Conservation (phyloP, 2,797 vertebrate genomes). For the Fistularia tabacaria region DNA sequence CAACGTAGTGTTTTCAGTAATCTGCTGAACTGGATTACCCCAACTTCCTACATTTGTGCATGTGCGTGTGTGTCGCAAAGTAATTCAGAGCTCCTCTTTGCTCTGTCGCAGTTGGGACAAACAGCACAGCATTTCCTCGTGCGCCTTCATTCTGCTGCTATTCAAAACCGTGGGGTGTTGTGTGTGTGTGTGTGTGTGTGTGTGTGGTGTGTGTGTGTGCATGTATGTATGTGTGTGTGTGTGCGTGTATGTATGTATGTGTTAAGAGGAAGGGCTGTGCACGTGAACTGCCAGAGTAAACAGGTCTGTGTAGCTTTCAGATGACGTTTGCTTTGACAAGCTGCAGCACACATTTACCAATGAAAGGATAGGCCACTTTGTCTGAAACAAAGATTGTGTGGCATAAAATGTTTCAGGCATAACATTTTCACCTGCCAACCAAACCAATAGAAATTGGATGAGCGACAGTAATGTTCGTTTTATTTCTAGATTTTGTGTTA, state of each 20-base stretch:
- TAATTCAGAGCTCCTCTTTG: conserved; percentile 47
- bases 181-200: background rate
- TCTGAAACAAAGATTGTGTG: too few species aligned
- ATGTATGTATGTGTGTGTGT: background rate
- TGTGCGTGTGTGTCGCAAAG: conserved; percentile 22
- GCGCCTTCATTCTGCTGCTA: conserved; percentile 38
- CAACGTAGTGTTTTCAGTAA: conserved; percentile 32
- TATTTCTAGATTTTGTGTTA: too few species aligned
- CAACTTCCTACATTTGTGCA: conserved; percentile 24
- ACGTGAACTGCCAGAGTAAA: conserved; percentile 22
- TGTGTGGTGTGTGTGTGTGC: conserved; percentile 11
- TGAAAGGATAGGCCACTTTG: background rate
- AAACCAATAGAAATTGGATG: too few species aligned
- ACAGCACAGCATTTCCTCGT: conserved; percentile 38
- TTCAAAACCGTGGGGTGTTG: conserved; percentile 31
- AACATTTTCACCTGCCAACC: too few species aligned
- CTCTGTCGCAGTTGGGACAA: conserved; percentile 44
- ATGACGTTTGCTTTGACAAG: conserved; percentile 13
- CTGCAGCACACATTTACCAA: conserved; percentile 4
- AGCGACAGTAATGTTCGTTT: too few species aligned
- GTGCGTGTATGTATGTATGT: background rate
- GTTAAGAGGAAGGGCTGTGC: background rate
- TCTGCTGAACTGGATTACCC: conserved; percentile 40
- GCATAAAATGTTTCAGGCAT: too few species aligned
- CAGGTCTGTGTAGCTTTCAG: conserved; percentile 27